Percentiles rank a stretch among this genome's conserved stretches.
Evolutionary conservation across 2,888 invertebrate genomes (phyloP).

Genomic region (Anaspis maculata): DNA sequence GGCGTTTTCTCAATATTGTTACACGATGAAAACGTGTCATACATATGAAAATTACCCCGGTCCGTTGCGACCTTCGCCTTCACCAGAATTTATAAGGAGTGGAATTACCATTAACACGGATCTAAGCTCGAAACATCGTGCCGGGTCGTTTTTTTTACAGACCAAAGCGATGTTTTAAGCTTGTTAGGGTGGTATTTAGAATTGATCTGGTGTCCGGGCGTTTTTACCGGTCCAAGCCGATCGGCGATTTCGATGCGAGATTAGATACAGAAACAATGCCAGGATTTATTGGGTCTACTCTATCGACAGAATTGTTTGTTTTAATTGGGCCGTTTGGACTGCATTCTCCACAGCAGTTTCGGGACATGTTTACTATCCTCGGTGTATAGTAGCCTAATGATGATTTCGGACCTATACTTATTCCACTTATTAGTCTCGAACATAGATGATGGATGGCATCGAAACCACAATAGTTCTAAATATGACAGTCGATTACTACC

Average conservation of each 20-base stretch:
- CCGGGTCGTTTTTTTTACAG: conserved; percentile 14
- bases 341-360: conserved; percentile 19
- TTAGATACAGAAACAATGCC: conserved; percentile 41
- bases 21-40: too few relatives aligned
- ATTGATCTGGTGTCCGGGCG: conserved; percentile 35
- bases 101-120: conserved; percentile 26
- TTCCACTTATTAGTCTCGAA: too few relatives aligned
- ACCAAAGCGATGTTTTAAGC: conserved; percentile 25
- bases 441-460: too few relatives aligned
- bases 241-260: conserved; percentile 39
- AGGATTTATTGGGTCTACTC: conserved; percentile 40
- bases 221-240: conserved; percentile 30
- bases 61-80: too few relatives aligned
- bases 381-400: too few relatives aligned
- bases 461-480: too few relatives aligned
- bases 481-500: too few relatives aligned
- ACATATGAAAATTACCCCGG: too few relatives aligned
- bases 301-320: conserved; percentile 33
- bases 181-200: conserved; percentile 38
- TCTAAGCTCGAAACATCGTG: conserved; percentile 19
- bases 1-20: too few relatives aligned
- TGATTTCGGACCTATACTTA: too few relatives aligned
- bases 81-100: conserved; percentile 21
- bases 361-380: conserved; percentile 21
- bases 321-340: conserved; percentile 30